These are phyloP conservation scores for Craterocephalus amniculus DNA, from an alignment of 2,797 vertebrate species.

Conservation along the genomic window DNA sequence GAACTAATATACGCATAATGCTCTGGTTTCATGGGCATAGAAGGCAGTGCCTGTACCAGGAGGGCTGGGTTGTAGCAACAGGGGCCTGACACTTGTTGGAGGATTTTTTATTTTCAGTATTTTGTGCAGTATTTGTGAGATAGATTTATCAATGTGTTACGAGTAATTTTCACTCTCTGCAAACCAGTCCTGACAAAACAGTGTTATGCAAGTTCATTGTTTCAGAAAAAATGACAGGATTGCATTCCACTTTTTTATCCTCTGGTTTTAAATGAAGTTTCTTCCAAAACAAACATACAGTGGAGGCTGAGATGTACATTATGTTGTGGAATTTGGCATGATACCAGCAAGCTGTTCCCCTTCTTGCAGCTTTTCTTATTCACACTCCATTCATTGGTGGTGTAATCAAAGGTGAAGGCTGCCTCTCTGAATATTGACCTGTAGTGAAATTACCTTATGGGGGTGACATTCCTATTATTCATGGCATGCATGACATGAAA, in stretches of 20 bases:
- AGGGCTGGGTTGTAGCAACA: neutral
- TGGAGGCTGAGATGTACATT: slow-evolving; percentile 11
- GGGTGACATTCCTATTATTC: slow-evolving; percentile 12
- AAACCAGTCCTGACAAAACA: neutral
- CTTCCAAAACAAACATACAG: slow-evolving; percentile 13
- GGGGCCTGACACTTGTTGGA: slow-evolving; percentile 6
- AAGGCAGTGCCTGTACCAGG: neutral
- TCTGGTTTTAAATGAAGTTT: slow-evolving; percentile 5
- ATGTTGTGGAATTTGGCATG: slow-evolving; percentile 2
- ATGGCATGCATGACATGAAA: slow-evolving; percentile 22
- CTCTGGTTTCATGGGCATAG: slow-evolving; percentile 10
- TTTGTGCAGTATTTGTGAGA: neutral
- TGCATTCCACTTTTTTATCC: neutral
- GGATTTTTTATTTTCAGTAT: neutral
- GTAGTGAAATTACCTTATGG: slow-evolving; percentile 22
- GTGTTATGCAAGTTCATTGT: neutral
- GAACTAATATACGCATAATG: slow-evolving; percentile 21
- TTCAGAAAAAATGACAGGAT: neutral
- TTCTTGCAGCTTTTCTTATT: slow-evolving; percentile 1
- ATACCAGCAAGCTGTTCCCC: neutral
- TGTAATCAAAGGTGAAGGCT: slow-evolving; percentile 26
- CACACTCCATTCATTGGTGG: slow-evolving; percentile 12
- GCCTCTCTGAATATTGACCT: slow-evolving; percentile 28
- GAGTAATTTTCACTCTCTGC: neutral
- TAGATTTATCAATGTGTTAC: neutral